A percentile compares a stretch with the other conserved stretches of the same genome.
Evolutionary conservation across 2,113 vertebrate species (phyloP).

Genomic region (Phrynosoma platyrhinos): DNA sequence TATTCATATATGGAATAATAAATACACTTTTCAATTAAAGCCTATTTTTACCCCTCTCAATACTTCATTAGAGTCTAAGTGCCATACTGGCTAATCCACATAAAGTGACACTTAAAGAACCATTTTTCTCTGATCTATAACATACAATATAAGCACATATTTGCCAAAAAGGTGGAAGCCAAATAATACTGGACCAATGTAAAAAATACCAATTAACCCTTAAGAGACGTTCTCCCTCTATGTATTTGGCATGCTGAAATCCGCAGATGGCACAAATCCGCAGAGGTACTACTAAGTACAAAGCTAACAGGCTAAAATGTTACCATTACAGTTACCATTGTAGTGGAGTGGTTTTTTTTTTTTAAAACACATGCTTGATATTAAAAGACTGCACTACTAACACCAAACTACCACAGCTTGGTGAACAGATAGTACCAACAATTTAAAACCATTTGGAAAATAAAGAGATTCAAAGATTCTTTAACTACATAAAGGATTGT

Average conservation of each 20-base stretch:
- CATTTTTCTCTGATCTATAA: not conserved
- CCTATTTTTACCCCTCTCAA: not conserved
- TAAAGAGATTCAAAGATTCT: not conserved
- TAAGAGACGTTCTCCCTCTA: not conserved
- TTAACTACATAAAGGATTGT: not conserved
- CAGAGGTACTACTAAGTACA: not conserved
- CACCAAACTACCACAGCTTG: not conserved
- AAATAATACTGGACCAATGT: too few species aligned
- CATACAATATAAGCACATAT: not conserved
- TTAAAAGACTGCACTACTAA: not conserved
- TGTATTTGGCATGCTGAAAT: too few species aligned
- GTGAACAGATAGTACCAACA: not conserved
- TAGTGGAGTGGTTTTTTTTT: not conserved
- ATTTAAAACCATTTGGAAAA: not conserved
- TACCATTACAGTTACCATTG: not conserved
- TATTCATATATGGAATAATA: not conserved
- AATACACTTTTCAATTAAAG: not conserved
- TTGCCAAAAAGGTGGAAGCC: not conserved
- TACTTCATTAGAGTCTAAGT: too few species aligned
- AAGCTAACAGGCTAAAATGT: not conserved
- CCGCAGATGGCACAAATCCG: too few species aligned
- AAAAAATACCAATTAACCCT: not conserved
- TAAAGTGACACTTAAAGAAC: not conserved
- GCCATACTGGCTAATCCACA: not conserved
- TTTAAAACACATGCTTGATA: not conserved